phyloP scores from a whole-genome alignment of 2,797 vertebrate species.

The Petrocephalus schoutedeni region DNA sequence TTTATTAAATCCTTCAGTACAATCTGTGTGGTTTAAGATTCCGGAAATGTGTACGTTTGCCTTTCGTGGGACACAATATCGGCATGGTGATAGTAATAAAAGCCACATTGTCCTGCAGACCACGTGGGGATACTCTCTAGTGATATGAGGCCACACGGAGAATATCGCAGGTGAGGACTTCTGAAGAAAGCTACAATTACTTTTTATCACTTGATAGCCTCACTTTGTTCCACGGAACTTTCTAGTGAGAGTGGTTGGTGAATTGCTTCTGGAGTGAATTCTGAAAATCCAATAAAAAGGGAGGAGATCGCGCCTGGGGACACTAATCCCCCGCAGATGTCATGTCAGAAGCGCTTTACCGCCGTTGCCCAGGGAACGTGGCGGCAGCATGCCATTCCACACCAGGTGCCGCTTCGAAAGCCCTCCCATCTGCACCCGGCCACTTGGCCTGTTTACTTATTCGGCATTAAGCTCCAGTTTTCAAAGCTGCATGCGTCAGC shows the following conservation, averaged over 20 bases:
- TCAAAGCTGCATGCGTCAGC: background rate
- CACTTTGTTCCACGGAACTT: slow-evolving; percentile 12
- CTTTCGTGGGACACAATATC: background rate
- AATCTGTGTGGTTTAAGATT: background rate
- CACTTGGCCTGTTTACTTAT: background rate
- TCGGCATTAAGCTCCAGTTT: background rate
- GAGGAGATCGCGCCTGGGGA: slow-evolving; percentile 23
- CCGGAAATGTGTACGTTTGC: background rate
- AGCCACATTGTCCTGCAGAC: background rate
- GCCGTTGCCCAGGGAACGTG: background rate
- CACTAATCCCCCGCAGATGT: slow-evolving; percentile 26
- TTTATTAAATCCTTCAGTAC: background rate
- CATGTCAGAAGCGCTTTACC: slow-evolving; percentile 19
- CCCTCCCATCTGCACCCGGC: background rate
- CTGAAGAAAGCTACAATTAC: slow-evolving; percentile 8
- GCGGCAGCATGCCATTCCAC: background rate
- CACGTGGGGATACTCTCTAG: background rate
- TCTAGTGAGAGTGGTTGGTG: slow-evolving; percentile 18
- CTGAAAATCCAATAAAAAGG: slow-evolving; percentile 29
- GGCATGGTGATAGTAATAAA: background rate
- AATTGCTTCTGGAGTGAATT: slow-evolving; percentile 17
- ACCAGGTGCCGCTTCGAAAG: background rate
- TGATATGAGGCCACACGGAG: background rate
- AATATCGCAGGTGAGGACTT: background rate
- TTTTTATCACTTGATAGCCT: background rate